A percentile compares a stretch with the other conserved stretches of the same genome.
phyloP scores from a whole-genome alignment of 2,888 invertebrate genomes.

The Lumbricus terrestris region DNA sequence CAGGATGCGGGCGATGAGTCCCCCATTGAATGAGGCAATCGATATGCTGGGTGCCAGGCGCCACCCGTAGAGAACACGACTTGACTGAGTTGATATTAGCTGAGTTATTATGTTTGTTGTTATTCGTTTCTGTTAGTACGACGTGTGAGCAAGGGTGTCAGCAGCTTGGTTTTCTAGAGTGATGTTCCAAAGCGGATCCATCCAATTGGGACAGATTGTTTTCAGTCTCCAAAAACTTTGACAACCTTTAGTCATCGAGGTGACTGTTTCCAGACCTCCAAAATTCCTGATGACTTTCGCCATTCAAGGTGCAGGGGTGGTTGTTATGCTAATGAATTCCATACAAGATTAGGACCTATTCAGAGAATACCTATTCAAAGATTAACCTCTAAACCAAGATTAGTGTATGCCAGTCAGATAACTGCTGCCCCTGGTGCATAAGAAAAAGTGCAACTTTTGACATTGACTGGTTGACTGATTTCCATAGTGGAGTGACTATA shows the following conservation, averaged over 20 bases:
- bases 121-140: neutral
- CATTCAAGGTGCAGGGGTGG: no score
- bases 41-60: neutral
- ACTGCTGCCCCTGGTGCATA: no score
- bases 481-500: neutral
- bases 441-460: neutral
- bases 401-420: no score
- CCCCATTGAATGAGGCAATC: neutral
- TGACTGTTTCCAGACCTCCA: neutral
- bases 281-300: neutral
- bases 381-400: no score
- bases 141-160: neutral
- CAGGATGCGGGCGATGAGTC: neutral
- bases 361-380: no score
- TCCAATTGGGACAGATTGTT: neutral
- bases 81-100: neutral
- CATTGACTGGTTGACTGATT: neutral
- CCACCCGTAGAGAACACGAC: neutral
- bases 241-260: neutral
- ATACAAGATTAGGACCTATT: no score
- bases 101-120: neutral
- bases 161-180: neutral
- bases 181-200: neutral
- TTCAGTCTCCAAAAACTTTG: neutral
- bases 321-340: no score